These are phyloP conservation scores for Psittacula derbiana DNA, from an alignment of 2,797 vertebrate species.

Conservation along the genomic window DNA sequence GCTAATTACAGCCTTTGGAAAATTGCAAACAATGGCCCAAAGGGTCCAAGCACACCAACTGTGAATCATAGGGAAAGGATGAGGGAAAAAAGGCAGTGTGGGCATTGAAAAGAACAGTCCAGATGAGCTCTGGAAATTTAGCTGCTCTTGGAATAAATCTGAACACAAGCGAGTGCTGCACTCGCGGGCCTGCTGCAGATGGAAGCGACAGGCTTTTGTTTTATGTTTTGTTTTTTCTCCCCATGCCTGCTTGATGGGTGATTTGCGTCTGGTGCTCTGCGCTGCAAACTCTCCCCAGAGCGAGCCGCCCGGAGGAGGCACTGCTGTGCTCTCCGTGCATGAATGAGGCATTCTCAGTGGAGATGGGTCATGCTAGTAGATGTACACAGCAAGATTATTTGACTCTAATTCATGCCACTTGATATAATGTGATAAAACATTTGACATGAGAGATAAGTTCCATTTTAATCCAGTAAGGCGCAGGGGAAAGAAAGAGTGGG, in stretches of 20 bases:
- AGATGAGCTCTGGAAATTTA: constrained; percentile 73
- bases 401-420: constrained; percentile 99
- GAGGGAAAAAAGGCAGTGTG: constrained; percentile 77
- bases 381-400: constrained; percentile 99
- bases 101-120: constrained; percentile 83
- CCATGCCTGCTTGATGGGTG: constrained; percentile 79
- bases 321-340: constrained; percentile 85
- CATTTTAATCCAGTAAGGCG: constrained; percentile 85
- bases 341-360: constrained; percentile 93
- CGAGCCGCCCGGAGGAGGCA: constrained; percentile 64
- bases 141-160: constrained; percentile 70
- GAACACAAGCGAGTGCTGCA: constrained; percentile 61
- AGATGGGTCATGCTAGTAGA: constrained; percentile 99
- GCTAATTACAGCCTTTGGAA: constrained; percentile 70
- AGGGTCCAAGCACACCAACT: constrained; percentile 62
- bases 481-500: constrained; percentile 68
- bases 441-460: constrained; percentile 99
- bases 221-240: constrained; percentile 71
- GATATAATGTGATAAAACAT: constrained; percentile 99
- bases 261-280: constrained; percentile 64
- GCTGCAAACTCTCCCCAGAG: constrained; percentile 76
- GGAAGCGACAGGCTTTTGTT: constrained; percentile 70
- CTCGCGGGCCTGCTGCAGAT: constrained; percentile 57
- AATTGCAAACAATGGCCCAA: constrained; percentile 73
- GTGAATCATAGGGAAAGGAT: constrained; percentile 70